Percentiles rank a stretch among this genome's conserved stretches.
These are phyloP conservation scores for Anorthoa munda DNA, from an alignment of 2,888 invertebrate genomes.

Conservation along the genomic window DNA sequence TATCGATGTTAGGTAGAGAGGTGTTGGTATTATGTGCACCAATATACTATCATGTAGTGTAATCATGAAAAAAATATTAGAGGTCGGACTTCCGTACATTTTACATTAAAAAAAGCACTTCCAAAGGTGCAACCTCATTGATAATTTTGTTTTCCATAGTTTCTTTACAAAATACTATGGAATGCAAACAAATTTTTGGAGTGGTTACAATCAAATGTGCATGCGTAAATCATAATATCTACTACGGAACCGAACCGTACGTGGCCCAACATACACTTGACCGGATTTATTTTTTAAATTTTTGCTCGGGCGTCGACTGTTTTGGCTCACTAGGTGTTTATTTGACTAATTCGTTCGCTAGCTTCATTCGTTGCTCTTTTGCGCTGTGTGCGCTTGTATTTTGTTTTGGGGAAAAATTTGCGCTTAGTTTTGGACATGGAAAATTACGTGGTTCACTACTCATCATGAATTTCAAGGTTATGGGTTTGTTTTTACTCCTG, in stretches of 20 bases:
- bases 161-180: neutral
- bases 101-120: too few relatives aligned
- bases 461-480: neutral
- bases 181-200: neutral
- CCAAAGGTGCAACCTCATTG: neutral
- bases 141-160: neutral
- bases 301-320: slow-evolving; percentile 25
- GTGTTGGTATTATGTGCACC: too few relatives aligned
- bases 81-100: too few relatives aligned
- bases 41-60: too few relatives aligned
- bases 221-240: neutral
- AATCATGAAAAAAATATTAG: too few relatives aligned
- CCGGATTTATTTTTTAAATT: slow-evolving; percentile 52
- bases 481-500: neutral
- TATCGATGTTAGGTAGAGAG: too few relatives aligned
- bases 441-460: slow-evolving; percentile 33
- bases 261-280: neutral
- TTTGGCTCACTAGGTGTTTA: slow-evolving; percentile 57
- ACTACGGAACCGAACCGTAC: neutral
- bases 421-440: slow-evolving; percentile 21
- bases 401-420: slow-evolving; percentile 36
- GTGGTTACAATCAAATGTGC: neutral
- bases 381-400: slow-evolving; percentile 5
- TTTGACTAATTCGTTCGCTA: slow-evolving; percentile 63
- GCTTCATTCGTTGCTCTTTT: slow-evolving; percentile 52